Conservation (phyloP, 2,113 vertebrate genomes). For the Ptyas mucosa region DNA sequence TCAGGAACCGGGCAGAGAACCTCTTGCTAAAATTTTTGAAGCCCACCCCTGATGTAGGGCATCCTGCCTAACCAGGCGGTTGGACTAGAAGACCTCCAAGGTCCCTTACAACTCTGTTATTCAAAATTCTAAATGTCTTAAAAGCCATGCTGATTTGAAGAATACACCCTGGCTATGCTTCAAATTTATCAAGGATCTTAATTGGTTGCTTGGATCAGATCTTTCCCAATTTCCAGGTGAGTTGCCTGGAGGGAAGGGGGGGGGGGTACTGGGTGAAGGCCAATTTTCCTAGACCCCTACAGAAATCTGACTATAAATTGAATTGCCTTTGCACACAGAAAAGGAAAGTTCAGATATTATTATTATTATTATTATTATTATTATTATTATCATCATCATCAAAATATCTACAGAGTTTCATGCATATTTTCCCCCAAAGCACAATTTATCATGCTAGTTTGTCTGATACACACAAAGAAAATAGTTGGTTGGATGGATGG, state of each 20-base stretch:
- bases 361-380: too few species aligned
- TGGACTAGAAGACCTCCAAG: too few species aligned
- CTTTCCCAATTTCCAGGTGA: not conserved
- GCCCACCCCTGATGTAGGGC: too few species aligned
- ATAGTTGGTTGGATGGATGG: too few species aligned
- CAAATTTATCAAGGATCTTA: not conserved
- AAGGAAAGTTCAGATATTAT: not conserved
- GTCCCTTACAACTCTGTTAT: too few species aligned
- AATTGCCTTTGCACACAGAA: not conserved
- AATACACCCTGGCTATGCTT: not conserved
- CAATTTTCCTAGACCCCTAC: too few species aligned
- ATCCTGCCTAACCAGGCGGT: too few species aligned
- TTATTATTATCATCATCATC: too few species aligned
- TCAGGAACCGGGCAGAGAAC: too few species aligned
- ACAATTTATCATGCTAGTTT: not conserved
- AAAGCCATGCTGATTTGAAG: not conserved
- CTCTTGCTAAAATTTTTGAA: too few species aligned
- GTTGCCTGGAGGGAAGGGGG: too few species aligned
- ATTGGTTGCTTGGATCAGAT: not conserved
- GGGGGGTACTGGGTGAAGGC: too few species aligned
- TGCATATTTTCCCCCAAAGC: not conserved
- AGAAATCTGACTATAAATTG: not conserved
- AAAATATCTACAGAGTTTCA: not conserved
- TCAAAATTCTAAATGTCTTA: not conserved
- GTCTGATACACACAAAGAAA: not conserved